A percentile compares a stretch with the other conserved stretches of the same genome.
Conservation (phyloP, 2,113 vertebrate genomes). For the Dasyurus viverrinus region DNA sequence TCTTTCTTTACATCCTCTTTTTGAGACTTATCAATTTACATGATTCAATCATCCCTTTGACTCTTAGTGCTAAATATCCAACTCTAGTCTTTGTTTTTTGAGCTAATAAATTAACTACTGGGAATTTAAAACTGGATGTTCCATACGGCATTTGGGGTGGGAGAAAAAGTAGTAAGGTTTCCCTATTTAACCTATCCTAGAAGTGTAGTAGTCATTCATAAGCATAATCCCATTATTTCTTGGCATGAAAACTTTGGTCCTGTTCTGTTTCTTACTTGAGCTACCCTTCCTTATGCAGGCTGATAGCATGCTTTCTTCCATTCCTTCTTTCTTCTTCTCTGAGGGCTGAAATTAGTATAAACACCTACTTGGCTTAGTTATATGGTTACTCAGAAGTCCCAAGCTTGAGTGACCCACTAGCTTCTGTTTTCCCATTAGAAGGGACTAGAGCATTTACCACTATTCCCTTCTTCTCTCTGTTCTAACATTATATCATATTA, state of each 20-base stretch:
- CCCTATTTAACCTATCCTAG: not conserved
- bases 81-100: not conserved
- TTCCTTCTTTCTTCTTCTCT: not conserved
- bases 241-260: not conserved
- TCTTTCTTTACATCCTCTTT: not conserved
- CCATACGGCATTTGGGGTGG: not conserved
- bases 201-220: not conserved
- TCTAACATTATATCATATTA: not conserved
- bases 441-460: not conserved
- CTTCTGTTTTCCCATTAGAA: not conserved
- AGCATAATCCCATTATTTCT: not conserved
- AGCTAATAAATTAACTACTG: not conserved
- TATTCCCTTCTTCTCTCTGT: not conserved
- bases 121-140: not conserved
- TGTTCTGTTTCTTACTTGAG: not conserved
- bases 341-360: not conserved
- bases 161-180: not conserved
- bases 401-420: not conserved
- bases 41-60: not conserved
- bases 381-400: not conserved
- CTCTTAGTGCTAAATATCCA: not conserved
- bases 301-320: not conserved
- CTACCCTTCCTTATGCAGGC: not conserved
- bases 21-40: not conserved
- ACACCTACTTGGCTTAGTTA: not conserved